phyloP scores from a whole-genome alignment of 1,140 invertebrate genomes.

The Tachypleus tridentatus region DNA sequence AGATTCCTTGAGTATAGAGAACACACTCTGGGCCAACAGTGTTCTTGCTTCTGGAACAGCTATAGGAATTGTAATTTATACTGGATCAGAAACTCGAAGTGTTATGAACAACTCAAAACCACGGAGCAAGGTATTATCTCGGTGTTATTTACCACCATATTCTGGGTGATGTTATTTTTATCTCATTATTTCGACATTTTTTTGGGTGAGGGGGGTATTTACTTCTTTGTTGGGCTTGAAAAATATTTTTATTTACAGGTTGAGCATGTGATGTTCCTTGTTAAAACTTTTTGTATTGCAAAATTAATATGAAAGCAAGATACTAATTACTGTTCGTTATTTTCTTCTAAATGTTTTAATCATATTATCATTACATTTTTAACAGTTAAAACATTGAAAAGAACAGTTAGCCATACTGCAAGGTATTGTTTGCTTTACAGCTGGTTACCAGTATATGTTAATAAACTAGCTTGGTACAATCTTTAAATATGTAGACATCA shows the following conservation, averaged over 20 bases:
- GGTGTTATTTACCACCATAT: not conserved
- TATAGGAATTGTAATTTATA: constrained; percentile 92
- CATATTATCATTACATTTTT: not conserved
- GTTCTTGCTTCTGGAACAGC: constrained; percentile 91
- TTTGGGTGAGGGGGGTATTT: too few species aligned
- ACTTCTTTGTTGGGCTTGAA: too few species aligned
- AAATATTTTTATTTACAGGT: too few species aligned
- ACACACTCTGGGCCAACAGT: constrained; percentile 97
- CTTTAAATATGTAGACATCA: too few species aligned
- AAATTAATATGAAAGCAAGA: too few species aligned
- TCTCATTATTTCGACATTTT: too few species aligned
- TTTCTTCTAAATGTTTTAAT: not conserved
- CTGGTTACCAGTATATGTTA: too few species aligned
- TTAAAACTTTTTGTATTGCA: too few species aligned
- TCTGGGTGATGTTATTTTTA: too few species aligned
- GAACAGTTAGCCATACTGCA: not conserved
- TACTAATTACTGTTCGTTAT: constrained; percentile 1
- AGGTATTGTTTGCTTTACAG: not conserved
- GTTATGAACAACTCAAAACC: constrained; percentile 98
- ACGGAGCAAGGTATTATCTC: constrained; percentile 54
- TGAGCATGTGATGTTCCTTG: too few species aligned
- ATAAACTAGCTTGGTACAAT: too few species aligned
- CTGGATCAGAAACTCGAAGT: constrained; percentile 86
- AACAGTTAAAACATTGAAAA: not conserved
- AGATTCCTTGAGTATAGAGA: constrained; percentile 84